phyloP scores from a whole-genome alignment of 2,113 vertebrate species.

The Hippocampus guttulatus region DNA sequence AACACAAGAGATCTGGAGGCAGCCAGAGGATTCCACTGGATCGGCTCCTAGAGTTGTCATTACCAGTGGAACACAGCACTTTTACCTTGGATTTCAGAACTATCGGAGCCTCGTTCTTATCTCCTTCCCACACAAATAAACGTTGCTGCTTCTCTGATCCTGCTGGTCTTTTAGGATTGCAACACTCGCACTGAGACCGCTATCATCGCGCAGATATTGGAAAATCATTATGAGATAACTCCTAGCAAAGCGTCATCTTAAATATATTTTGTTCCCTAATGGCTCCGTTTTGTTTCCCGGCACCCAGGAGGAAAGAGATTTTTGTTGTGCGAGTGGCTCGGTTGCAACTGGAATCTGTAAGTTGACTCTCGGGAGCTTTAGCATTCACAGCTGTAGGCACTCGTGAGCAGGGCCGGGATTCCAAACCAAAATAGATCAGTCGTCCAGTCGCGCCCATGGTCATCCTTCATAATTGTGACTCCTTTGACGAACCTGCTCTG shows the following conservation, averaged over 20 bases:
- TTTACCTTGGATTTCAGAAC: constrained; percentile 25
- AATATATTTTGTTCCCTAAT: constrained; percentile 1
- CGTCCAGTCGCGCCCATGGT: constrained; percentile 30
- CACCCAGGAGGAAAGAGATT: constrained; percentile 9
- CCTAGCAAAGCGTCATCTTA: constrained; percentile 13
- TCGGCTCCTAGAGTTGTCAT: constrained; percentile 19
- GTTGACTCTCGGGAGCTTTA: constrained; percentile 25
- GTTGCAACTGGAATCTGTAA: constrained; percentile 32
- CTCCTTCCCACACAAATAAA: constrained; percentile 44
- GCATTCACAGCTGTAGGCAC: constrained; percentile 49
- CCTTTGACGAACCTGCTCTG: constrained; percentile 15
- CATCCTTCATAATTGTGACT: background rate
- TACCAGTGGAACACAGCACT: constrained; percentile 13
- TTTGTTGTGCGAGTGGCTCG: background rate
- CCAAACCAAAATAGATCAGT: constrained; percentile 48
- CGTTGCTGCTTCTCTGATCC: constrained; percentile 27
- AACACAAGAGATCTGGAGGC: constrained; percentile 30
- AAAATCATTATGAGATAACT: constrained; percentile 12
- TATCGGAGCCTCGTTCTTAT: constrained; percentile 23
- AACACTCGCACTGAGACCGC: constrained; percentile 10
- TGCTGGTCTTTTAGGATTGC: constrained; percentile 28
- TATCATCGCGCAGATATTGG: constrained; percentile 23
- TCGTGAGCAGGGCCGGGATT: constrained; percentile 35
- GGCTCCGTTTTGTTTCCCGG: constrained; percentile 16
- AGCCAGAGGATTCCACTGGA: constrained; percentile 22